phyloP scores from a whole-genome alignment of 2,113 vertebrate species.

The Burhinus oedicnemus region DNA sequence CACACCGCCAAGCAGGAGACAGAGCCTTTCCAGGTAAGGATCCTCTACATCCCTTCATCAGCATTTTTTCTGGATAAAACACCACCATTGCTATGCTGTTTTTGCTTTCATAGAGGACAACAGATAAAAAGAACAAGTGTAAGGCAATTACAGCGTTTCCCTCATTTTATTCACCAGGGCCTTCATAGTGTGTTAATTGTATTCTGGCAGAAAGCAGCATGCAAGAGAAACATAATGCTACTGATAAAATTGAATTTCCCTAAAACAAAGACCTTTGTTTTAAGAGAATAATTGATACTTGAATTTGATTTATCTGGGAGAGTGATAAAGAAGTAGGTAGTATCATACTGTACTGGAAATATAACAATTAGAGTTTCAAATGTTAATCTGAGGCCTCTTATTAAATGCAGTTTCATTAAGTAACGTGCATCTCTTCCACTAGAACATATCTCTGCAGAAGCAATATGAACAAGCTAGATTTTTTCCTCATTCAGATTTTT shows the following conservation, averaged over 20 bases:
- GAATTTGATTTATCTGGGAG: neutral
- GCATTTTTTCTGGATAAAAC: neutral
- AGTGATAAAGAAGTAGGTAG: neutral
- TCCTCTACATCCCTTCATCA: neutral
- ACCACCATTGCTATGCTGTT: neutral
- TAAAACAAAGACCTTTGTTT: neutral
- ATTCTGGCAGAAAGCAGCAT: neutral
- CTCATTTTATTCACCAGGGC: neutral
- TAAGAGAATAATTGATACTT: no score
- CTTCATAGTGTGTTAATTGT: neutral
- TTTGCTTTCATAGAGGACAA: neutral
- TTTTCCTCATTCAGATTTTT: neutral
- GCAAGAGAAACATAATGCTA: neutral
- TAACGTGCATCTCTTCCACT: neutral
- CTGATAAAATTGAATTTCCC: neutral
- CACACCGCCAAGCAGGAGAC: neutral
- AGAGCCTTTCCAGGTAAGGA: neutral
- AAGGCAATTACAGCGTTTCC: neutral
- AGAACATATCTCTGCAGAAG: neutral
- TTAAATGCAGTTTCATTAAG: neutral
- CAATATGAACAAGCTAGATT: neutral
- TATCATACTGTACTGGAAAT: neutral
- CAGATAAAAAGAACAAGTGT: neutral
- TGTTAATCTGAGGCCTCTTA: neutral
- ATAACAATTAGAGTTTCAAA: neutral